Base-by-base conservation (phyloP, 2,888 invertebrate species). In the Agriotes lineatus region DNA sequence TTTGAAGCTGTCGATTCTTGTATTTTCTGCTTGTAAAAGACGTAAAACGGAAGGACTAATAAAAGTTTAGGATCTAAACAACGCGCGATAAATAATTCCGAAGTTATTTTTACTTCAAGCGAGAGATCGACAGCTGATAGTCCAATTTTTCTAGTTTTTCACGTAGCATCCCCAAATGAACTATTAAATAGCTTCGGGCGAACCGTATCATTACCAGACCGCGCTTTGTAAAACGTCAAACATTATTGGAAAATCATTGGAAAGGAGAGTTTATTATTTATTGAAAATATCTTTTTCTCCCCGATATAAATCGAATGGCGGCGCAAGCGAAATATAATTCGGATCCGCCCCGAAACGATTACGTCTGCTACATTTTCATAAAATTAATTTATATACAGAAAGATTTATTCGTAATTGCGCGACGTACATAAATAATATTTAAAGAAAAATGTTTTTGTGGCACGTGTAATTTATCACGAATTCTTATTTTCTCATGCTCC, bases 401-500 rank as follows among this genome's bases (percentile, higher is more conserved):
- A 56, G 56, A 56, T 56, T 56, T 56, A 56, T 56, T 56, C 39
- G 37, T 56, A 56, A 56, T 56, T 56, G 37, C 56, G 20, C 39
- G 39, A 12, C 56, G 37, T 22, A 39, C 56, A 56, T 56, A 56
- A 56, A 56, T 56, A 56, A 56, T 56, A 59, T 59, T 59, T 59
- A 59, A 45, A 45, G 30, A 59, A 59, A 59, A 59, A 42, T 54
- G 52, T 39, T 56, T 52, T 33, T 56, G 44, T 39, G 30, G 65
- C 65, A 50, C 45, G 44, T 60, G 48, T 25, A 64, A 69, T 69
- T 65, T 65, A 69, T 69, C 65, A 69, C 54, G 59, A 69, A 54
- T 60, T 69, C 69, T 65, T 69, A 63, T 63, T 63, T 63, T 56
- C 61, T 61, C 63, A 44, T 63, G 63, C 50, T 69, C 65, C 65